Conservation (phyloP, 2,113 vertebrate genomes). For the Lynx canadensis region DNA sequence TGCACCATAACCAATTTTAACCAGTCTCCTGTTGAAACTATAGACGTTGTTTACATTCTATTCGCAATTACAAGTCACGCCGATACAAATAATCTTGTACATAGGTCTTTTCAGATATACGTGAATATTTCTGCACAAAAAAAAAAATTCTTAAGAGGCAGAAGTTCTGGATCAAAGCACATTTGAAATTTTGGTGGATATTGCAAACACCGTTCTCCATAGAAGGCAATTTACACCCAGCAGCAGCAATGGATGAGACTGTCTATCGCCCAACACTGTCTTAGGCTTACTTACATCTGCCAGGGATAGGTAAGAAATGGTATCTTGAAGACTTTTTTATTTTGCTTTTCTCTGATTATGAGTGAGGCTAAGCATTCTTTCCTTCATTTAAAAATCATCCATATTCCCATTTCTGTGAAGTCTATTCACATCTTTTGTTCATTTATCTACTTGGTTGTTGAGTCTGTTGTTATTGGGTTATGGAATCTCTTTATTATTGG, state of each 20-base stretch:
- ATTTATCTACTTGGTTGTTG: not conserved
- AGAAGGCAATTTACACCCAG: not conserved
- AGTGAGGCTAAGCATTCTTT: not conserved
- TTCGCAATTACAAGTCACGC: conserved; percentile 25
- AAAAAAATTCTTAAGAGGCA: conserved; percentile 44
- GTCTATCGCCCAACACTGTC: not conserved
- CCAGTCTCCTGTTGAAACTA: not conserved
- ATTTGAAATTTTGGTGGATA: not conserved
- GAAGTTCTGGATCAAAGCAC: not conserved
- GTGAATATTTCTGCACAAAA: not conserved
- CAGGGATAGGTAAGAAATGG: not conserved
- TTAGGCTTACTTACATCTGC: not conserved
- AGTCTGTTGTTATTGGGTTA: not conserved
- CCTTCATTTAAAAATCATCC: conserved; percentile 20
- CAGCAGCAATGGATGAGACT: not conserved
- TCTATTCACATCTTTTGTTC: not conserved
- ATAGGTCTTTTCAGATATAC: conserved; percentile 38
- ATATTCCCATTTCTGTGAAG: not conserved
- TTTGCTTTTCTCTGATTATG: not conserved
- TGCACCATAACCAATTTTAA: conserved; percentile 10
- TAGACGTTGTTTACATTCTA: not conserved
- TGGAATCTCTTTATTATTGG: not conserved
- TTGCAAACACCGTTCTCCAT: not conserved
- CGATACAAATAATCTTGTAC: conserved; percentile 1
- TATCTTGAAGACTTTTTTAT: not conserved